These are phyloP conservation scores for Upupa epops DNA, from an alignment of 2,113 vertebrate species.

Conservation along the genomic window DNA sequence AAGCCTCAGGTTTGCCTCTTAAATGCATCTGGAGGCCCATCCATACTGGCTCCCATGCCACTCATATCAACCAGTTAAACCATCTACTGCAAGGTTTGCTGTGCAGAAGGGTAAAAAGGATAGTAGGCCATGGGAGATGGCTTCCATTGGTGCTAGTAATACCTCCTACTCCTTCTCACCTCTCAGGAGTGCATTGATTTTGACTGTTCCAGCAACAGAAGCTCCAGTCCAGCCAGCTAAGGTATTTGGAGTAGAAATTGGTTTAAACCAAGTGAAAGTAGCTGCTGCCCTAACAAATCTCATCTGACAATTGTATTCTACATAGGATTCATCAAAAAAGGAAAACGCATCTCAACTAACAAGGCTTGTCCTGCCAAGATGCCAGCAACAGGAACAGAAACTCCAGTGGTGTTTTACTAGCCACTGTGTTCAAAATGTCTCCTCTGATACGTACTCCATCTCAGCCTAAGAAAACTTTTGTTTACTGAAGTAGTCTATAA, in stretches of 20 bases:
- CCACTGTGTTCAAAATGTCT: neutral
- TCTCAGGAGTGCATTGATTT: neutral
- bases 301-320: neutral
- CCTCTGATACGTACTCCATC: neutral
- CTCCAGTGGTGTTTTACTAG: neutral
- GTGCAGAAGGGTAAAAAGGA: neutral
- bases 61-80: neutral
- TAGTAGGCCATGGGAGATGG: neutral
- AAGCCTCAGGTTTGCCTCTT: neutral
- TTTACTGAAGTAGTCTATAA: neutral
- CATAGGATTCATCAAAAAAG: neutral
- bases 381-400: neutral
- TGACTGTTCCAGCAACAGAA: neutral
- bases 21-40: neutral
- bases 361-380: neutral
- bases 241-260: neutral
- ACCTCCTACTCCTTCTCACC: neutral
- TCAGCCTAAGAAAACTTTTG: neutral
- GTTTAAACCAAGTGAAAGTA: neutral
- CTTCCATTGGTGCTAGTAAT: neutral
- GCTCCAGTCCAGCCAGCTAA: neutral
- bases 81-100: neutral
- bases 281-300: neutral
- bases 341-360: neutral
- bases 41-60: neutral